A percentile compares a stretch with the other conserved stretches of the same genome.
Evolutionary conservation across 2,797 vertebrate species (phyloP).

Genomic region (Danio jaintianensis): DNA sequence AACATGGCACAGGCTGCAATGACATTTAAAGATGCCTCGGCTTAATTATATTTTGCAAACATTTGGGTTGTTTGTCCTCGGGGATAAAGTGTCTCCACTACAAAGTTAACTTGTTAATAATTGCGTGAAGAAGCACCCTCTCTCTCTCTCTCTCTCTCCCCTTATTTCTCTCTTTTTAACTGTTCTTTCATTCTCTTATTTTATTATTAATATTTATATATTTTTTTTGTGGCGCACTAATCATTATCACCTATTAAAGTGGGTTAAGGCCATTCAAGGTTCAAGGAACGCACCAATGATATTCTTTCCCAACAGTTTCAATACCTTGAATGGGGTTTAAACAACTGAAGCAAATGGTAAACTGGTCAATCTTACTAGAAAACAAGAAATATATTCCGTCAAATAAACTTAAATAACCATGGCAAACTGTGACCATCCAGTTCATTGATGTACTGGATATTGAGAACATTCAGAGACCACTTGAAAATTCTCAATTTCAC

Average conservation of each 20-base stretch:
- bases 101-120: slow-evolving; percentile 98
- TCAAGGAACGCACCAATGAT: slow-evolving; percentile 70
- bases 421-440: too few relatives aligned
- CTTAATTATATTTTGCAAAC: slow-evolving; percentile 99
- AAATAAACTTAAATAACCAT: too few relatives aligned
- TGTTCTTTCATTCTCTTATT: slow-evolving; percentile 40
- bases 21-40: slow-evolving; percentile 99
- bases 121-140: slow-evolving; percentile 79
- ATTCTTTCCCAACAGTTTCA: slow-evolving; percentile 54
- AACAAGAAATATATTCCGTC: too few relatives aligned
- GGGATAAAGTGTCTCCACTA: slow-evolving; percentile 99
- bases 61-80: slow-evolving; percentile 97
- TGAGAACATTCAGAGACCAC: too few relatives aligned
- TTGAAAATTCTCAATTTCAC: too few relatives aligned
- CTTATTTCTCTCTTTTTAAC: slow-evolving; percentile 68
- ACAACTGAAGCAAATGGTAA: slow-evolving; percentile 4
- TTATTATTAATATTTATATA: not conserved
- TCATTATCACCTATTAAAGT: slow-evolving; percentile 84
- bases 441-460: too few relatives aligned
- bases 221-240: slow-evolving; percentile 70
- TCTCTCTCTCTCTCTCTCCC: slow-evolving; percentile 70
- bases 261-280: slow-evolving; percentile 83
- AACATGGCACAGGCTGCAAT: slow-evolving; percentile 99
- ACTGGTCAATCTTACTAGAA: not conserved
- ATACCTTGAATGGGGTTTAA: slow-evolving; percentile 52